These are phyloP conservation scores for Limnodromus scolopaceus DNA, from an alignment of 2,797 vertebrate genomes.

Conservation along the genomic window DNA sequence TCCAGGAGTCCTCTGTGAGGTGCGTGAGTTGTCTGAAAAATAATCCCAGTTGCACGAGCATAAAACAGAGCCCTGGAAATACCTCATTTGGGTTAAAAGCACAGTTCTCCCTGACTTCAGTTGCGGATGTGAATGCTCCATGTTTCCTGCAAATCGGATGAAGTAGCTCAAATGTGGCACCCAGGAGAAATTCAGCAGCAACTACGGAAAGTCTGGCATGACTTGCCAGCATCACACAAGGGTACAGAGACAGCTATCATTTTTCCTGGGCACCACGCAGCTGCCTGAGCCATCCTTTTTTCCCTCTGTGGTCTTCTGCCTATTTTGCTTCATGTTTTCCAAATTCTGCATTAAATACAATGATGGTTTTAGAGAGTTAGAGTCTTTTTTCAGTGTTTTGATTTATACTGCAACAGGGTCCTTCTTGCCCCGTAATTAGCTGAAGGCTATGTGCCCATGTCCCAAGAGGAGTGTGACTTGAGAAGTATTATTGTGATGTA, in stretches of 20 bases:
- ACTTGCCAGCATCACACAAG: not conserved
- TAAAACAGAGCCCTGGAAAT: not conserved
- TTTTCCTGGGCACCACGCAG: not conserved
- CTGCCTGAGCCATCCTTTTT: not conserved
- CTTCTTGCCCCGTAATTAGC: not conserved
- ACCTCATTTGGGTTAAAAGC: not conserved
- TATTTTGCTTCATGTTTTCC: not conserved
- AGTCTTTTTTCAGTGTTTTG: not conserved
- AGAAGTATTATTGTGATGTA: not conserved
- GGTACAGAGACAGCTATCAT: accelerated
- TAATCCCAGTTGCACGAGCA: not conserved
- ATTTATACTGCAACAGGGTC: not conserved
- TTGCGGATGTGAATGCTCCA: not conserved
- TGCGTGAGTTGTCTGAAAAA: not conserved
- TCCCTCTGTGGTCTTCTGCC: not conserved
- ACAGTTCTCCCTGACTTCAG: not conserved
- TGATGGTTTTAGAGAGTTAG: not conserved
- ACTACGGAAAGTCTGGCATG: not conserved
- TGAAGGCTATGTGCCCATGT: not conserved
- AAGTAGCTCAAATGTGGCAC: not conserved
- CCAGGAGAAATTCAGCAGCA: not conserved
- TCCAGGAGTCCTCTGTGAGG: not conserved
- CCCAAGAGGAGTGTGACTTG: not conserved
- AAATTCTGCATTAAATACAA: not conserved
- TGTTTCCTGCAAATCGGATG: not conserved